A percentile compares a stretch with the other conserved stretches of the same genome.
Evolutionary conservation across 2,797 vertebrate genomes (phyloP).

Genomic region (Etheostoma nigrum): DNA sequence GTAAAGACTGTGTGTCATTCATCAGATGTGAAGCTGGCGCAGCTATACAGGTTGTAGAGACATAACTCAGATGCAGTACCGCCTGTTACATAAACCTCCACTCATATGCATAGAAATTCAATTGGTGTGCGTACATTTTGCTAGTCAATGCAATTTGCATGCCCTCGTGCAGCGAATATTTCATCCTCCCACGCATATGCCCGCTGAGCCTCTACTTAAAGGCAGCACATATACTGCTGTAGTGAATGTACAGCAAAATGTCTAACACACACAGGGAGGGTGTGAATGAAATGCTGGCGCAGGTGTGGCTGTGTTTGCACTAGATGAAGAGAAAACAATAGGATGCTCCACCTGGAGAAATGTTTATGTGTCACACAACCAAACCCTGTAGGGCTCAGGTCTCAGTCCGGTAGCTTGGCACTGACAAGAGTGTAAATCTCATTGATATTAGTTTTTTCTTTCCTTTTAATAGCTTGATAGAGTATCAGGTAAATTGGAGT

Average conservation of each 20-base stretch:
- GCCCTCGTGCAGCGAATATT: conserved; percentile 35
- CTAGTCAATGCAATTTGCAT: conserved; percentile 57
- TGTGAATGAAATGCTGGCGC: conserved; percentile 20
- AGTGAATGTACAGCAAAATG: conserved; percentile 23
- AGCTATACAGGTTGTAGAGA: conserved; percentile 14
- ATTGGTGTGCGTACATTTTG: conserved; percentile 26
- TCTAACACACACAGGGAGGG: conserved; percentile 10
- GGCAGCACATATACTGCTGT: conserved; percentile 14
- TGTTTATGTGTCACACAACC: not conserved
- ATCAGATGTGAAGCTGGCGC: conserved; percentile 35
- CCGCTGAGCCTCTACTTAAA: conserved; percentile 29
- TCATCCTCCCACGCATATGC: conserved; percentile 42
- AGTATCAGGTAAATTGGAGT: too few species aligned
- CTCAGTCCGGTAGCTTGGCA: not conserved
- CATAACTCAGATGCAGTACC: conserved; percentile 24
- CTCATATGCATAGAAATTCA: conserved; percentile 46
- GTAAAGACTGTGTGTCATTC: conserved; percentile 18
- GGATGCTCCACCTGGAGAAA: not conserved
- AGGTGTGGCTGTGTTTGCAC: not conserved
- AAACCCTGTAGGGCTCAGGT: conserved; percentile 1
- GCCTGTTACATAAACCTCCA: conserved; percentile 38
- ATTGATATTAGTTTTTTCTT: too few species aligned
- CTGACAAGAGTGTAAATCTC: too few species aligned
- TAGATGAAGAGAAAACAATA: conserved; percentile 3
- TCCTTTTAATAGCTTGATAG: too few species aligned